Conservation (phyloP, 2,888 invertebrate species). For the Allygus modestus region DNA sequence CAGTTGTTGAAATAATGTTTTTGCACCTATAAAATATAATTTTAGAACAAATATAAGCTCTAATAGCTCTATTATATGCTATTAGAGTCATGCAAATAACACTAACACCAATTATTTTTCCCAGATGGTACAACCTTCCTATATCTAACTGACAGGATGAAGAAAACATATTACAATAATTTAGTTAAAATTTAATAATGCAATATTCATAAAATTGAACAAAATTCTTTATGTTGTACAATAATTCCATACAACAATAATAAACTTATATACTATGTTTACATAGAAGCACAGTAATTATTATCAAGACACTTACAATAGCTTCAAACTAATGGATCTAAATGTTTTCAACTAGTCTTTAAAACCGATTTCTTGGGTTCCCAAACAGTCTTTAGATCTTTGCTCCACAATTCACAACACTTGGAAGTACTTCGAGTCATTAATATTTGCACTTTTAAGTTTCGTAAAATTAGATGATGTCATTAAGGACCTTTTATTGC, state of each 20-base stretch:
- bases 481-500: too few relatives aligned
- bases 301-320: constrained; percentile 53
- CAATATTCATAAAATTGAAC: constrained; percentile 55
- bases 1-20: too few relatives aligned
- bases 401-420: constrained; percentile 23
- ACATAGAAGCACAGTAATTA: constrained; percentile 52
- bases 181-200: constrained; percentile 52
- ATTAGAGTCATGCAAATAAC: too few relatives aligned
- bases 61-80: too few relatives aligned
- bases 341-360: constrained; percentile 10
- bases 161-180: constrained; percentile 9
- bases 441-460: not conserved
- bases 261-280: constrained; percentile 50
- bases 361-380: constrained; percentile 8
- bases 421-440: not conserved
- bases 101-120: too few relatives aligned
- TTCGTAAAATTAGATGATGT: too few relatives aligned
- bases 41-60: too few relatives aligned
- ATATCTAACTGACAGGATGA: not conserved
- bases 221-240: constrained; percentile 36
- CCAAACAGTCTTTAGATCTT: not conserved
- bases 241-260: constrained; percentile 48
- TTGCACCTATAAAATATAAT: too few relatives aligned
- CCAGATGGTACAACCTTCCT: too few relatives aligned
- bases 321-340: constrained; percentile 46